A percentile compares a stretch with the other conserved stretches of the same genome.
These are phyloP conservation scores for Bufo gargarizans DNA, from an alignment of 2,113 vertebrate genomes.

Conservation along the genomic window DNA sequence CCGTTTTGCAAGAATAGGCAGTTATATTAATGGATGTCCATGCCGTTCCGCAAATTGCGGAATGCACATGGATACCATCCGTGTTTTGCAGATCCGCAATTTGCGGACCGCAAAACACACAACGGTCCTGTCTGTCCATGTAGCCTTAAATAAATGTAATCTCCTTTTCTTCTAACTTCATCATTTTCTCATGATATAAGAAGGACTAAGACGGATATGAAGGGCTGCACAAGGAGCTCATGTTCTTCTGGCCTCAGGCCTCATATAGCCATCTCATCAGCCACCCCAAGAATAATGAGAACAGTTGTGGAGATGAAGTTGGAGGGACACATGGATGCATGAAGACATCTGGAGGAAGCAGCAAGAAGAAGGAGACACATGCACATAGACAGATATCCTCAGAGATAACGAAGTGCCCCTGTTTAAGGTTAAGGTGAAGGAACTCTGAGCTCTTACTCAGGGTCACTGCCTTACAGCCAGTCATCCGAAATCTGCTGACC, in stretches of 20 bases:
- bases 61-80: too few species aligned
- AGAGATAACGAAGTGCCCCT: slow-evolving; percentile 3
- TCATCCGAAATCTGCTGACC: slow-evolving; percentile 68
- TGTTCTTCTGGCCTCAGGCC: neutral
- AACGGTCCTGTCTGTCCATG: too few species aligned
- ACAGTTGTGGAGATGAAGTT: neutral
- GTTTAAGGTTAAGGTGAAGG: slow-evolving; percentile 29
- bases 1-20: too few species aligned
- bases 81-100: too few species aligned
- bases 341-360: slow-evolving; percentile 37
- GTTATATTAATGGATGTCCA: too few species aligned
- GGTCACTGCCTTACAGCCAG: slow-evolving; percentile 66
- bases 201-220: neutral
- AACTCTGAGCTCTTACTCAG: slow-evolving; percentile 58
- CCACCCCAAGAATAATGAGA: neutral
- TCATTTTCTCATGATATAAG: neutral
- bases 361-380: neutral
- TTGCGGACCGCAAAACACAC: too few species aligned
- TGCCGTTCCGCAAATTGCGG: too few species aligned
- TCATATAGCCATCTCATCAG: neutral
- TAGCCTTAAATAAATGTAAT: neutral
- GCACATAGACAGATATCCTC: neutral
- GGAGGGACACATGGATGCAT: neutral
- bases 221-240: neutral
- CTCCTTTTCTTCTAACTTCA: neutral